Evolutionary conservation across 2,797 vertebrate genomes (phyloP), one percentile per base, ranked within the genome.

Genomic region (Adrianichthys oophorus): DNA sequence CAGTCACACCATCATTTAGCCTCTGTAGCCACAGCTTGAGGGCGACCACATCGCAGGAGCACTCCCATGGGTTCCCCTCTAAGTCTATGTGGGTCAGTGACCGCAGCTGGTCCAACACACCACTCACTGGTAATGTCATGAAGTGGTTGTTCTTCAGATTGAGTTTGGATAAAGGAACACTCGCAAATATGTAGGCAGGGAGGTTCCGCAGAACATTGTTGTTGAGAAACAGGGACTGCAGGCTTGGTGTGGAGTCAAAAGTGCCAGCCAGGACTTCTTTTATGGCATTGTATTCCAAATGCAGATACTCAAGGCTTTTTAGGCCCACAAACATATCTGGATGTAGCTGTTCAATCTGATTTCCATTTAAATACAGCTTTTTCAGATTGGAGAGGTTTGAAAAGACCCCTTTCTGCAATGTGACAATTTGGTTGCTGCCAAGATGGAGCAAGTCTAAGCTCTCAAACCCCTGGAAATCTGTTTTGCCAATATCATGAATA

Each of bases 241-340:
- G 88, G 78, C 96, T 98, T 56, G 96, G 95, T 96, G 98, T 96
- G 1, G 95, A 92, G 82, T 98, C 95, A 88, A 99, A 99, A 3
- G 97, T 97, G 52, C 95, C 95, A 0, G 95, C 96, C 80, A 96
- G 84, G 66, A 99, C 94, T 91, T 99, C 97, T 87, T 93, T 96
- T 81, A 99, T 98, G 87, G 96, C 90, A 89, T 99, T 99, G 91
- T 98, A 99, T 93, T 99, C 97, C 95, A 99, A 91, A 86, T 98
- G 98, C 42, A 99, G 91, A 89, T 98, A 99, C 58, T 99, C 97
- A 57, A 99, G 86, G 68, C 98, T 98, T 73, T 93, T 91, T 47
- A 99, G 95, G 26, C 98, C 98, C 61, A 94, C 80, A 83, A 99
- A 99, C 91, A 98, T 99, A 56, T 98, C 98, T 17, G 96, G 97